These are phyloP conservation scores for Glyphotaelius pellucidus DNA, from an alignment of 2,888 invertebrate genomes.

Conservation along the genomic window DNA sequence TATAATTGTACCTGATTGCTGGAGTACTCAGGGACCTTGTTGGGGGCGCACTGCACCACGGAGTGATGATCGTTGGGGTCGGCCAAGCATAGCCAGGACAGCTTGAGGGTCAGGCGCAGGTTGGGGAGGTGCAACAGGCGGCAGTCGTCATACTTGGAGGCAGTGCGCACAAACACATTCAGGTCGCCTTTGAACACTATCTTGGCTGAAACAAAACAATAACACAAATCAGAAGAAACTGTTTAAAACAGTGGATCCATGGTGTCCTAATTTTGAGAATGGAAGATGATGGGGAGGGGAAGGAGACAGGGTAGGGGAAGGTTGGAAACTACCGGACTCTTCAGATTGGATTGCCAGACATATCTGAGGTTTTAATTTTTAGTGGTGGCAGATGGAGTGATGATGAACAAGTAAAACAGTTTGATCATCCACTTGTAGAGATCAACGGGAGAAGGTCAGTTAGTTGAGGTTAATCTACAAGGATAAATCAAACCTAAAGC, in stretches of 20 bases:
- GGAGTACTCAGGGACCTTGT: conserved; percentile 97
- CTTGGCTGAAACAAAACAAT: conserved; percentile 78
- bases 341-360: not conserved
- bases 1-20: conserved; percentile 85
- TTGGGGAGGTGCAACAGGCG: conserved; percentile 94
- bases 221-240: not conserved
- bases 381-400: no score
- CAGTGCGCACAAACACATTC: conserved; percentile 96
- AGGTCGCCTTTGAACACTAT: conserved; percentile 95
- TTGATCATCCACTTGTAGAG: not conserved
- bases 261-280: not conserved
- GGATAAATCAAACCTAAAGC: no score
- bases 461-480: no score
- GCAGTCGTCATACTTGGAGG: conserved; percentile 99
- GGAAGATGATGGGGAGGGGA: not conserved
- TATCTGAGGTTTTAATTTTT: no score
- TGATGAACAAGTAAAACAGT: not conserved
- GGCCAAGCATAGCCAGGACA: conserved; percentile 94
- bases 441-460: no score
- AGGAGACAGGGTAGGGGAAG: not conserved
- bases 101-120: conserved; percentile 87
- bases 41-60: conserved; percentile 96
- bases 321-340: not conserved
- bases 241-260: not conserved
- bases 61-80: conserved; percentile 97